Evolutionary conservation across 2,797 vertebrate species (phyloP).

Genomic region (Moxostoma hubbsi): DNA sequence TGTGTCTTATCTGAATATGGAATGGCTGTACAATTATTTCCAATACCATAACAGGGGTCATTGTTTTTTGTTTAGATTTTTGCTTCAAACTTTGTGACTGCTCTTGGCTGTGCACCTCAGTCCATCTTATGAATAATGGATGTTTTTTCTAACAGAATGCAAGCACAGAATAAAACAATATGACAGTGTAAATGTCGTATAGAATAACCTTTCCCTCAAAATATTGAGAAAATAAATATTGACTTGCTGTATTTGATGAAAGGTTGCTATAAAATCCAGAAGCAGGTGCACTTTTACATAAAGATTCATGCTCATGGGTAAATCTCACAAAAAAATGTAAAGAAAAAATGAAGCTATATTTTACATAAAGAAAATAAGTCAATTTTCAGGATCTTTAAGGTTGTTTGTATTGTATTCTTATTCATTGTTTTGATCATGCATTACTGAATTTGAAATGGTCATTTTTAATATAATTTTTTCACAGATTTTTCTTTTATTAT

Average conservation of each 20-base stretch:
- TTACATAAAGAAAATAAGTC: too few species aligned
- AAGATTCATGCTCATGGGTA: neutral
- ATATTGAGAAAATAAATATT: neutral
- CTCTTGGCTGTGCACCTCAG: constrained; percentile 16
- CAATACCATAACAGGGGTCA: constrained; percentile 14
- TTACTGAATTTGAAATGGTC: too few species aligned
- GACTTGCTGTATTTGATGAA: constrained; percentile 1
- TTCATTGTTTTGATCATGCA: too few species aligned
- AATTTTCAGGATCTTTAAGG: too few species aligned
- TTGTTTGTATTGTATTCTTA: too few species aligned
- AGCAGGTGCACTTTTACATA: neutral
- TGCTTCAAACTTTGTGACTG: constrained; percentile 3
- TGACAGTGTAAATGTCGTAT: neutral
- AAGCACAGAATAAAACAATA: constrained; percentile 23
- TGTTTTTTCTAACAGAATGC: constrained; percentile 24
- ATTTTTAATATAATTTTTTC: too few species aligned
- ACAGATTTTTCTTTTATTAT: too few species aligned
- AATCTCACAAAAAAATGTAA: too few species aligned
- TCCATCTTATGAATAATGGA: constrained; percentile 49
- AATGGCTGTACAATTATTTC: constrained; percentile 1
- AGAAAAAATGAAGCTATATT: too few species aligned
- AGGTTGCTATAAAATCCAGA: neutral
- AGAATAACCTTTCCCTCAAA: constrained; percentile 24
- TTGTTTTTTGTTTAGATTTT: constrained; percentile 1
- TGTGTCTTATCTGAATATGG: constrained; percentile 21